Evolutionary conservation across 2,113 vertebrate genomes (phyloP).

Genomic region (Telmatochromis sp.): DNA sequence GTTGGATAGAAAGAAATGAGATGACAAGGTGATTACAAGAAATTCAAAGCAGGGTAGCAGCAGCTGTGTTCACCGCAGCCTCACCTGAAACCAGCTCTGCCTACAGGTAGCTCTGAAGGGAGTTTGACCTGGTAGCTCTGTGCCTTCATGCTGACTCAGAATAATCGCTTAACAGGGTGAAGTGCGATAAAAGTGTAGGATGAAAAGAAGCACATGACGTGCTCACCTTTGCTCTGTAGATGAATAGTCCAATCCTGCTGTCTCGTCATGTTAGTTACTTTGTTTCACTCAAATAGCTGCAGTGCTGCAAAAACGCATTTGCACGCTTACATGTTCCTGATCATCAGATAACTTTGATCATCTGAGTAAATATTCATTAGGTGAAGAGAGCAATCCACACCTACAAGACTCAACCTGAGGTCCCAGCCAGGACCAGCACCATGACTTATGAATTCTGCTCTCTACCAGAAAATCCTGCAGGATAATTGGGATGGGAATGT

Average conservation of each 20-base stretch:
- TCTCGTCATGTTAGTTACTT: neutral
- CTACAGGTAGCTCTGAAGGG: slow-evolving; percentile 13
- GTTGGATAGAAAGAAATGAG: slow-evolving; percentile 63
- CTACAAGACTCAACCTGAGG: neutral
- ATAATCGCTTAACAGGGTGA: slow-evolving; percentile 12
- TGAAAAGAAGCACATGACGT: neutral
- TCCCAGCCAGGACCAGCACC: neutral
- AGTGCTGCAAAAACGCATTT: fast-evolving
- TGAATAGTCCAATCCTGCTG: neutral
- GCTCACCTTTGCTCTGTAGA: neutral
- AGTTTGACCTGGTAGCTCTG: neutral
- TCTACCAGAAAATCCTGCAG: neutral
- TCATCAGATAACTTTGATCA: neutral
- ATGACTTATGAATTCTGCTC: neutral
- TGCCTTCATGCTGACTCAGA: neutral
- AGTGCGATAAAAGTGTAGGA: neutral
- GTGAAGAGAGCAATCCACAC: neutral
- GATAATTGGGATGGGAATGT: neutral
- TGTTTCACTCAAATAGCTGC: neutral
- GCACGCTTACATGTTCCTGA: neutral
- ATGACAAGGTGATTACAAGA: slow-evolving; percentile 59
- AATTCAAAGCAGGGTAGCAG: slow-evolving; percentile 33
- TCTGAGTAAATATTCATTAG: neutral
- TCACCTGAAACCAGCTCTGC: slow-evolving; percentile 3
- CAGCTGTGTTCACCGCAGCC: slow-evolving; percentile 9